phyloP scores from a whole-genome alignment of 2,797 vertebrate species.

The Rachycentron canadum region DNA sequence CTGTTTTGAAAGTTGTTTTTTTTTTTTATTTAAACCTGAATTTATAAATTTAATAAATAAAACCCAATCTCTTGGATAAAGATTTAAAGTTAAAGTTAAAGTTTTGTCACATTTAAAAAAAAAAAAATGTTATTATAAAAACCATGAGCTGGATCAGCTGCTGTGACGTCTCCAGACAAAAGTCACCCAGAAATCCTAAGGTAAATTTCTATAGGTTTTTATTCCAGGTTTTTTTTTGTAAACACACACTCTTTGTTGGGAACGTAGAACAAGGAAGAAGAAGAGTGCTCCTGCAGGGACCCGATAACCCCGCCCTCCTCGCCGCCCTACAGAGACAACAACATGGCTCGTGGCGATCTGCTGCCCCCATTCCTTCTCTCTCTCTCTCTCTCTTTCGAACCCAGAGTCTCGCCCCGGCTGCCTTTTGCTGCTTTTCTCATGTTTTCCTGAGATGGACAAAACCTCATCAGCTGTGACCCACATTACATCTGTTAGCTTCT shows the following conservation, averaged over 20 bases:
- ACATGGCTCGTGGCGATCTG: conserved; percentile 12
- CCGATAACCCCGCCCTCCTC: neutral
- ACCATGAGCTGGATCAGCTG: neutral
- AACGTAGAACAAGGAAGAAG: neutral
- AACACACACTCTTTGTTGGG: neutral
- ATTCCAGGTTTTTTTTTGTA: neutral
- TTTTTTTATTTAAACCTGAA: too few species aligned
- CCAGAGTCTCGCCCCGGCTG: conserved; percentile 17
- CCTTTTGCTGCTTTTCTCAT: conserved; percentile 1
- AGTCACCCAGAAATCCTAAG: neutral
- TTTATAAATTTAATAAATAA: too few species aligned
- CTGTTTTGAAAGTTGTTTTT: too few species aligned
- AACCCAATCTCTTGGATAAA: neutral
- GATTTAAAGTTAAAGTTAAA: neutral
- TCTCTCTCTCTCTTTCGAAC: conserved; percentile 20
- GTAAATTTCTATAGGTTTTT: neutral
- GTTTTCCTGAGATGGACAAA: conserved; percentile 9
- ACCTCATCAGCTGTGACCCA: conserved; percentile 27
- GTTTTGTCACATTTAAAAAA: neutral
- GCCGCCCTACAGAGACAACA: neutral
- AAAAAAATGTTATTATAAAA: too few species aligned
- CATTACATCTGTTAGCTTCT: neutral
- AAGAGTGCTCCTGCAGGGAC: neutral
- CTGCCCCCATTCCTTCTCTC: conserved; percentile 37
- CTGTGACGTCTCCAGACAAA: neutral